Evolutionary conservation across 2,797 vertebrate species (phyloP), one percentile per base, ranked within the genome.

Genomic region (Crenuchus spilurus): DNA sequence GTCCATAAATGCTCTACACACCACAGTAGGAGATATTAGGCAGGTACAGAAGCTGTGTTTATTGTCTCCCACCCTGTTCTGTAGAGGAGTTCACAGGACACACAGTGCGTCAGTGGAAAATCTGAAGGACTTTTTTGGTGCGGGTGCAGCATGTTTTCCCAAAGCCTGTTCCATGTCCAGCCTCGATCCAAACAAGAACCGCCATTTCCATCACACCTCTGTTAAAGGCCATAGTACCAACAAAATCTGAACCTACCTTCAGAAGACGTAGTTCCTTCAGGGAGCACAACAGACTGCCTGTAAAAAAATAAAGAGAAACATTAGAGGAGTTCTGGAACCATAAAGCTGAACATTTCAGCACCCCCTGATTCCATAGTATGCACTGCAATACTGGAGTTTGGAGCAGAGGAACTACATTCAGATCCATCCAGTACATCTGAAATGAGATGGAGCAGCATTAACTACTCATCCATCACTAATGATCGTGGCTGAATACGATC

Each of bases 51-150:
- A 33, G 26, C 48, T 61, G 13, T 22, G 18, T 39, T 61, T 39
- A 39, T 22, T 22, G 33, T 22, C 18, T 18, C 1, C 8, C 30
- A 20, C 18, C 11, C 7, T 6, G 57, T 26, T 16, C 16, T 8
- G 18, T 18, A 10, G 48, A 35, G 24, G 33, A 33, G 13, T 35
- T 55, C 4, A 64, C 37, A 65, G 60, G 7, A 65, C 37, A n/a
- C n/a, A n/a, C n/a, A n/a, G 39, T 52, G 24, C 61, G 41, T 57
- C 62, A 57, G 57, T 73, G 63, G 54, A 66, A 74, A 39, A 55
- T 30, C 2, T 49, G 10, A 74, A 49, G 64, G 51, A 55, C n/a
- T 54, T 64, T 22, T 31, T 24, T 18, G 24, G n/a, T 30, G 22
- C n/a, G 33, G 44, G 65, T 68, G 22, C 55, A 37, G 51, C 2